These are phyloP conservation scores for Actinia equina DNA, from an alignment of 64 coral and sea anemone species.

Conservation along the genomic window DNA sequence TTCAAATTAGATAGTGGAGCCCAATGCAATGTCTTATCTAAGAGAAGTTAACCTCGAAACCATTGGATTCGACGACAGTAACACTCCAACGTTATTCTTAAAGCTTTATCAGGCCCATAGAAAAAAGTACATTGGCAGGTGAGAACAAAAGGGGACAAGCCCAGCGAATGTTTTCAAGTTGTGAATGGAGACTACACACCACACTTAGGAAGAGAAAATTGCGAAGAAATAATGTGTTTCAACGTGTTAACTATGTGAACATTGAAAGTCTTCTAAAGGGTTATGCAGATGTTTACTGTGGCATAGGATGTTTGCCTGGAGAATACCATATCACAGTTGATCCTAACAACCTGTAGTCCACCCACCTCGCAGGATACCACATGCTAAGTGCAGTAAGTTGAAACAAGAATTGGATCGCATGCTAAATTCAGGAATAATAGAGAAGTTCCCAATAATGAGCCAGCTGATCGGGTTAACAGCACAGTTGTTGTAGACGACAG, in stretches of 20 bases:
- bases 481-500: not conserved
- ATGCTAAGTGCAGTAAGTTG: not conserved
- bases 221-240: slow-evolving; percentile 34
- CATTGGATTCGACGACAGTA: too few species aligned
- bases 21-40: too few species aligned
- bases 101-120: too few species aligned
- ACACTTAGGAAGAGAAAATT: slow-evolving; percentile 15
- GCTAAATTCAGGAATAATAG: not conserved
- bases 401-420: slow-evolving; percentile 40
- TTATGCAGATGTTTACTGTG: slow-evolving; percentile 33
- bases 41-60: too few species aligned
- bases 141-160: too few species aligned
- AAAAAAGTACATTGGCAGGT: too few species aligned
- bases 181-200: slow-evolving; percentile 33
- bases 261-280: not conserved
- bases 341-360: slow-evolving; percentile 22
- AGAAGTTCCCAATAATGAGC: slow-evolving; percentile 7
- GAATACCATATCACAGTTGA: slow-evolving; percentile 28
- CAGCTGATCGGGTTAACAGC: not conserved
- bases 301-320: slow-evolving; percentile 22
- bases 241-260: slow-evolving; percentile 12
- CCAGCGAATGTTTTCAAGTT: not conserved
- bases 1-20: too few species aligned
- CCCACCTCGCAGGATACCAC: not conserved
- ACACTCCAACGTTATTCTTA: too few species aligned